Conservation (phyloP, 2,888 invertebrate genomes). For the Pedicia rivosa region DNA sequence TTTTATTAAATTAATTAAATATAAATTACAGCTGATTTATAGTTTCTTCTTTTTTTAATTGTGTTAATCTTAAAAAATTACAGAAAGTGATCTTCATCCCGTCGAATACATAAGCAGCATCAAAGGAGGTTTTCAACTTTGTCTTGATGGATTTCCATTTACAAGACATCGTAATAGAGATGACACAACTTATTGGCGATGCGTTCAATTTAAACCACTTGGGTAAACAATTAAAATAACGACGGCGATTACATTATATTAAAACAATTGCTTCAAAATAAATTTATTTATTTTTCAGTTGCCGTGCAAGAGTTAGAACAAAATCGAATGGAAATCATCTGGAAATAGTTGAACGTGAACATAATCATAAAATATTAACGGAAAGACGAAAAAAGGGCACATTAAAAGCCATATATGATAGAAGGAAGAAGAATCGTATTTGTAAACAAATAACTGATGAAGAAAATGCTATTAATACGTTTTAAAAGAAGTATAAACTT, state of each 20-base stretch:
- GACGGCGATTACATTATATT: not conserved
- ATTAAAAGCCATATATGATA: slow-evolving; percentile 19
- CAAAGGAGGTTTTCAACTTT: slow-evolving; percentile 22
- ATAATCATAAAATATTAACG: slow-evolving; percentile 20
- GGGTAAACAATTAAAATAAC: slow-evolving; percentile 15
- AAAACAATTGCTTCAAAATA: not conserved
- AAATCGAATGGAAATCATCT: slow-evolving; percentile 19
- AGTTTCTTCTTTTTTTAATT: too few relatives aligned
- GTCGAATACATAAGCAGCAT: slow-evolving; percentile 18
- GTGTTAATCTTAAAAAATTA: too few relatives aligned
- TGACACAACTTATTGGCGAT: slow-evolving; percentile 24
- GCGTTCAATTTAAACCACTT: slow-evolving; percentile 22
- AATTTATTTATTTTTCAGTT: too few relatives aligned
- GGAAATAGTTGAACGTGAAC: slow-evolving; percentile 18
- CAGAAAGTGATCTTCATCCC: not conserved
- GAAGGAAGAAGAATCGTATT: too few relatives aligned
- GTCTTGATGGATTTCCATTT: slow-evolving; percentile 22
- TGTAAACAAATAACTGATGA: too few relatives aligned
- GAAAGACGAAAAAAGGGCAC: slow-evolving; percentile 22
- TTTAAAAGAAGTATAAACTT: too few relatives aligned
- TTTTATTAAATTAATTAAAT: too few relatives aligned
- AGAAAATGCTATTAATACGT: too few relatives aligned
- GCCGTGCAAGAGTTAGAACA: slow-evolving; percentile 20
- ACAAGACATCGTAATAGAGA: slow-evolving; percentile 21
- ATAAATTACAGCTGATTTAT: too few relatives aligned